A percentile compares a stretch with the other conserved stretches of the same genome.
Evolutionary conservation across 2,113 vertebrate species (phyloP).

Genomic region (Pholis gunnellus): DNA sequence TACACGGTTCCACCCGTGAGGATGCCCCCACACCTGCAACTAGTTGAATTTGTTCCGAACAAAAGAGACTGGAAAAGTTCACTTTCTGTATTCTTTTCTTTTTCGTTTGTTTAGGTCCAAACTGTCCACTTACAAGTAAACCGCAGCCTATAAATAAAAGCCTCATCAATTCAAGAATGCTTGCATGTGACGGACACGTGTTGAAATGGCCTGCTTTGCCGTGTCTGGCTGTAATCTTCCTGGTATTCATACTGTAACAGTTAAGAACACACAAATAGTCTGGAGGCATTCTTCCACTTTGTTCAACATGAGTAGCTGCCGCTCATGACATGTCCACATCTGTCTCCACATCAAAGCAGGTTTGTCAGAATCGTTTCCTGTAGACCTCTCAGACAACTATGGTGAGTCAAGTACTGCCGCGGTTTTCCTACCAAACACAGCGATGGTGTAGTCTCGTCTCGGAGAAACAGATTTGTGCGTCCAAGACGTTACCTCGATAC

Average conservation of each 20-base stretch:
- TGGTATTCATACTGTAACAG: background rate
- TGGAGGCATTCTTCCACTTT: background rate
- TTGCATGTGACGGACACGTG: slow-evolving; percentile 23
- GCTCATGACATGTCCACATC: slow-evolving; percentile 5
- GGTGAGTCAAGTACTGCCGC: background rate
- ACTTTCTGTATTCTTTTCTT: background rate
- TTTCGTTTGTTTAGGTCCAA: slow-evolving; percentile 10
- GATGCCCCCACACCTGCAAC: slow-evolving; percentile 4
- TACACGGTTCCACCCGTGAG: background rate
- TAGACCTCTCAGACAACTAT: background rate
- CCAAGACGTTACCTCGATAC: too few relatives aligned
- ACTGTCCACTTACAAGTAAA: slow-evolving; percentile 8
- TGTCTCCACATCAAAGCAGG: slow-evolving; percentile 4
- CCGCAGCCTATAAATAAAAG: background rate
- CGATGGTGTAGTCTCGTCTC: background rate
- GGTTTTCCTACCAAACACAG: background rate
- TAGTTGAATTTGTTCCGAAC: slow-evolving; percentile 10
- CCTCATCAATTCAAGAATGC: background rate
- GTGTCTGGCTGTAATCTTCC: background rate
- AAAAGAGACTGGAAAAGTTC: background rate
- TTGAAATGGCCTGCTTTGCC: background rate
- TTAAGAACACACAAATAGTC: background rate
- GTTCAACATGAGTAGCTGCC: background rate
- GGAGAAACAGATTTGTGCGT: too few relatives aligned
- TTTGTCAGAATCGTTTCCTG: slow-evolving; percentile 7